phyloP scores from a whole-genome alignment of 53 echinoderm and acorn worm genomes.

The Stichopus horrens region DNA sequence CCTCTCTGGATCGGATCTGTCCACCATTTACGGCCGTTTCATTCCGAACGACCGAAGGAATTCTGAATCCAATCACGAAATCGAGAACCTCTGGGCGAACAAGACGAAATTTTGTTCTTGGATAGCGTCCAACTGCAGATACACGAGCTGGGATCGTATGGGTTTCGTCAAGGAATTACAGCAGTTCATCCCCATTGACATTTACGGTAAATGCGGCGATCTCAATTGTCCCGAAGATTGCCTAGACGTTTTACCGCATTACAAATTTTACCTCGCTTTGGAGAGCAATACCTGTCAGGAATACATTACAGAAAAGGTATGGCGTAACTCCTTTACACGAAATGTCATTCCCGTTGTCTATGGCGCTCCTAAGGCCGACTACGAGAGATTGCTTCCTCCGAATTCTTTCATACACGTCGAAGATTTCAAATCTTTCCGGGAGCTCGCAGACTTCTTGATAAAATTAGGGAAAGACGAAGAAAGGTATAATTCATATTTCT shows the following conservation, averaged over 20 bases:
- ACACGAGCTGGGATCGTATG: conserved; percentile 14
- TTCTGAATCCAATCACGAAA: neutral
- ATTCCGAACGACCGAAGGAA: neutral
- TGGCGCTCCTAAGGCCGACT: conserved; percentile 65
- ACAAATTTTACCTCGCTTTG: conserved; percentile 76
- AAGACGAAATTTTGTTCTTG: conserved; percentile 41
- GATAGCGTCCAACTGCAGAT: conserved; percentile 41
- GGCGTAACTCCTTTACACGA: conserved; percentile 61
- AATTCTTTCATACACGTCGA: conserved; percentile 80
- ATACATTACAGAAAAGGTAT: conserved; percentile 86
- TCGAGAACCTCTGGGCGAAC: neutral
- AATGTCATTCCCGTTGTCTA: conserved; percentile 75
- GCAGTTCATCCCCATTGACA: conserved; percentile 56
- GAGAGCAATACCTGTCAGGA: conserved; percentile 84
- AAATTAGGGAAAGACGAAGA: neutral
- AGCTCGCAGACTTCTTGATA: conserved; percentile 28
- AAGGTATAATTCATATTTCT: conserved; percentile 26
- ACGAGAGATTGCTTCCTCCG: conserved; percentile 75
- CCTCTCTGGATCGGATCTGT: conserved; percentile 14
- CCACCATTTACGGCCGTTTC: conserved; percentile 29
- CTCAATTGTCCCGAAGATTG: conserved; percentile 51
- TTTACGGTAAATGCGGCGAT: conserved; percentile 67
- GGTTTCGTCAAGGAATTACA: conserved; percentile 19
- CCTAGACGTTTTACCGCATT: neutral
- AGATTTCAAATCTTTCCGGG: conserved; percentile 54